phyloP scores from a whole-genome alignment of 2,888 invertebrate species.

The Ectropis crepuscularia region DNA sequence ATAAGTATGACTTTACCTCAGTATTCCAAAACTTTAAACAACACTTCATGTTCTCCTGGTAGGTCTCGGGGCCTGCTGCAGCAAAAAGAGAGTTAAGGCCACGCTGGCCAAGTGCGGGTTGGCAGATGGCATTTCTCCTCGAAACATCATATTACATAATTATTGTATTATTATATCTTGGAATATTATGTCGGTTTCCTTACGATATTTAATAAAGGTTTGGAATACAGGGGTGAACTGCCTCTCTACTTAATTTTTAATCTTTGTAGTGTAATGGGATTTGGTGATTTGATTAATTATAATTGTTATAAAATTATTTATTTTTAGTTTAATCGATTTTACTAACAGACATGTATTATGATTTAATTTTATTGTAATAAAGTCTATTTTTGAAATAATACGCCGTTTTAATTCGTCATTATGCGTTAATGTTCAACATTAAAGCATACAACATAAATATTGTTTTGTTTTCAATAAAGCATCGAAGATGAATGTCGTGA shows the following conservation, averaged over 20 bases:
- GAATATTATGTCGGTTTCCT: no score
- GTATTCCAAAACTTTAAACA: no score
- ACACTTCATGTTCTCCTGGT: no score
- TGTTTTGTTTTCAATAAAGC: background rate
- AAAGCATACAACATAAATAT: background rate
- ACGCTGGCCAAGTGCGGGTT: no score
- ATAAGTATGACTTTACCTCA: no score
- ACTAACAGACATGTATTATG: slow-evolving; percentile 40
- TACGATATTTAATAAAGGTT: background rate
- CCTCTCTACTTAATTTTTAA: slow-evolving; percentile 9
- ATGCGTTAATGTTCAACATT: no score
- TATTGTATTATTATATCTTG: no score
- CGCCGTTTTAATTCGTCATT: no score
- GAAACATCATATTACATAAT: no score
- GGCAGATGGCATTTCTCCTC: no score
- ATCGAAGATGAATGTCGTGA: background rate
- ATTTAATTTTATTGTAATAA: slow-evolving; percentile 39
- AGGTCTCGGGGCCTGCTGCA: no score
- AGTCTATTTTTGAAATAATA: slow-evolving; percentile 28
- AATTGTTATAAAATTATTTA: slow-evolving; percentile 33
- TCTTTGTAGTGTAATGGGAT: background rate
- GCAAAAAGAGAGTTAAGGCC: no score
- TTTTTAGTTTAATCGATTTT: slow-evolving; percentile 37
- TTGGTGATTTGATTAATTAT: background rate
- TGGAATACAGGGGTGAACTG: background rate